phyloP scores from a whole-genome alignment of 2,113 vertebrate genomes.

The Capreolus pygargus region DNA sequence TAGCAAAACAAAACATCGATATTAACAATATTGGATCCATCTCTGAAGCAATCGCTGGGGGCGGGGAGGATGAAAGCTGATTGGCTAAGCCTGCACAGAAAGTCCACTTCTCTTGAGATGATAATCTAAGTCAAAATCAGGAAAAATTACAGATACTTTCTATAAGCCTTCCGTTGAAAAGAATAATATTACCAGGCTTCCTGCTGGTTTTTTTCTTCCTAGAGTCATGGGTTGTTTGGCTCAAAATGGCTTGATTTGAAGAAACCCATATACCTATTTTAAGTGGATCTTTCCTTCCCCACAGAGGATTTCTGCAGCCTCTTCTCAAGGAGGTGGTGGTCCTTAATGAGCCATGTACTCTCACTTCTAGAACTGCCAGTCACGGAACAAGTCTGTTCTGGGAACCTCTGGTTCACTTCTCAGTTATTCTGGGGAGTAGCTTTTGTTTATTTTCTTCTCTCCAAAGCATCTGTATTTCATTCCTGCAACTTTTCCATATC shows the following conservation, averaged over 20 bases:
- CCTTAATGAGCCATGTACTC: not conserved
- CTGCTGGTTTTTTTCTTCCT: not conserved
- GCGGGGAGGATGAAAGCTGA: not conserved
- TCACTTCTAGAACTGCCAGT: not conserved
- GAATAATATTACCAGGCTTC: no score
- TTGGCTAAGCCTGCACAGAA: not conserved
- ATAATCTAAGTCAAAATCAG: not conserved
- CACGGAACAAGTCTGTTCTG: not conserved
- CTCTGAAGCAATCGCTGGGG: not conserved
- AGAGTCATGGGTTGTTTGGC: not conserved
- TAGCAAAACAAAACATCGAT: not conserved
- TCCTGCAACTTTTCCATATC: constrained; percentile 35
- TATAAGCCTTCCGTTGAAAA: not conserved
- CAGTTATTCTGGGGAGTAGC: not conserved
- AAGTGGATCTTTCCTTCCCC: not conserved
- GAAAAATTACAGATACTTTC: not conserved
- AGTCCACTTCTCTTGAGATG: not conserved
- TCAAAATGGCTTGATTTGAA: not conserved
- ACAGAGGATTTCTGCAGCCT: not conserved
- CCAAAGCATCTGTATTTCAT: constrained; percentile 28
- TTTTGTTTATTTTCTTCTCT: constrained; percentile 9
- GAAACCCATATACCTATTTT: not conserved
- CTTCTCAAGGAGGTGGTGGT: not conserved
- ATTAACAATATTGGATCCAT: not conserved
- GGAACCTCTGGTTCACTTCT: not conserved